Conservation (phyloP, 2,113 vertebrate species). For the Aegotheles bennettii region DNA sequence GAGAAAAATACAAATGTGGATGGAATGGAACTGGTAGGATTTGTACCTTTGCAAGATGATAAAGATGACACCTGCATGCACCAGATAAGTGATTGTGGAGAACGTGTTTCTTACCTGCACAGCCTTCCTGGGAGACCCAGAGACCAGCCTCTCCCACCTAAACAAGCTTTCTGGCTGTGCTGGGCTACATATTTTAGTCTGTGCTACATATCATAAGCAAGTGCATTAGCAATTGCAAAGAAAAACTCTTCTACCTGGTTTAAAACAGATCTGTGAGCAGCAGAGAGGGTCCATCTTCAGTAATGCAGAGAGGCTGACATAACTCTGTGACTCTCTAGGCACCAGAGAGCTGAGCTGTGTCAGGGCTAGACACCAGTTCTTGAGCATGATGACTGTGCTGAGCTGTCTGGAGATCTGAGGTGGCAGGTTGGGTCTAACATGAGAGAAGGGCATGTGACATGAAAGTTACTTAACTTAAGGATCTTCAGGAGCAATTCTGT, state of each 20-base stretch:
- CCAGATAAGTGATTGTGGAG: neutral
- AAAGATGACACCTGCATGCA: neutral
- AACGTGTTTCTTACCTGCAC: neutral
- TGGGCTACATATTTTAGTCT: neutral
- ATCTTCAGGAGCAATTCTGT: neutral
- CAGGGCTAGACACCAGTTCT: neutral
- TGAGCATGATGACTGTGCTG: fast-evolving
- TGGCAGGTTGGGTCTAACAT: neutral
- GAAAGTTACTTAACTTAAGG: neutral
- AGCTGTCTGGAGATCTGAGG: neutral
- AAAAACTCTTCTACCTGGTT: neutral
- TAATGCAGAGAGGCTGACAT: neutral
- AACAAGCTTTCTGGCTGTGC: neutral
- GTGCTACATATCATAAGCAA: neutral
- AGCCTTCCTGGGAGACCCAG: fast-evolving
- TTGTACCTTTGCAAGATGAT: neutral
- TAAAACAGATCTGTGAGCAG: neutral
- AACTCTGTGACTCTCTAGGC: neutral
- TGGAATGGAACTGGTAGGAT: fast-evolving
- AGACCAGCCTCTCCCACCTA: neutral
- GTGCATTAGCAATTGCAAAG: neutral
- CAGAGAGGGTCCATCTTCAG: neutral
- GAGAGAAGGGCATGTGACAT: neutral
- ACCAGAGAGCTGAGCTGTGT: neutral
- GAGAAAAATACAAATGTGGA: neutral